A percentile compares a stretch with the other conserved stretches of the same genome.
Evolutionary conservation across 1,140 invertebrate genomes (phyloP).

Genomic region (Anoplolepis gracilipes): DNA sequence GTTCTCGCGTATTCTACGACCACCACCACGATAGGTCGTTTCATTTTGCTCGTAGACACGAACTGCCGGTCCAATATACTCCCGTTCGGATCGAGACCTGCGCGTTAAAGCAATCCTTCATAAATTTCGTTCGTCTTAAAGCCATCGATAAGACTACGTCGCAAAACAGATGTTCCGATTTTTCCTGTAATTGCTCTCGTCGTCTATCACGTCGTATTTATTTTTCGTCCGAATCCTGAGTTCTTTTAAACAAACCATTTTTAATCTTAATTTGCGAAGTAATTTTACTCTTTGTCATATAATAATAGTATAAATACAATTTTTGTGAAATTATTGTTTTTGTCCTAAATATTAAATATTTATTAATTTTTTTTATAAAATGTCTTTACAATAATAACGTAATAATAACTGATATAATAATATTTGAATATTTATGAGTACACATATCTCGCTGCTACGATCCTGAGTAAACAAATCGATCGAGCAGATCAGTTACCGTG

Average conservation of each 20-base stretch:
- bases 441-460: not conserved
- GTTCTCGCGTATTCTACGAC: too few species aligned
- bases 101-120: slow-evolving; percentile 31
- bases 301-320: not conserved
- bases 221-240: too few species aligned
- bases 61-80: slow-evolving; percentile 39
- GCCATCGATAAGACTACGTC: slow-evolving; percentile 3
- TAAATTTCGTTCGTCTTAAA: slow-evolving; percentile 18
- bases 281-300: not conserved
- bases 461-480: slow-evolving; percentile 1
- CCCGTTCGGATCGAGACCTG: not conserved
- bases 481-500: not conserved
- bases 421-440: not conserved
- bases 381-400: not conserved
- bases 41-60: slow-evolving; percentile 45
- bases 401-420: not conserved
- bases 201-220: not conserved
- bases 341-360: not conserved
- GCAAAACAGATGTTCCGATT: not conserved
- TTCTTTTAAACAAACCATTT: too few species aligned
- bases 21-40: not conserved
- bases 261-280: too few species aligned
- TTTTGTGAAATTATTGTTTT: not conserved
- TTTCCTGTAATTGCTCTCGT: not conserved
- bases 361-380: not conserved